phyloP scores from a whole-genome alignment of 2,113 vertebrate genomes.

The Chionis minor region DNA sequence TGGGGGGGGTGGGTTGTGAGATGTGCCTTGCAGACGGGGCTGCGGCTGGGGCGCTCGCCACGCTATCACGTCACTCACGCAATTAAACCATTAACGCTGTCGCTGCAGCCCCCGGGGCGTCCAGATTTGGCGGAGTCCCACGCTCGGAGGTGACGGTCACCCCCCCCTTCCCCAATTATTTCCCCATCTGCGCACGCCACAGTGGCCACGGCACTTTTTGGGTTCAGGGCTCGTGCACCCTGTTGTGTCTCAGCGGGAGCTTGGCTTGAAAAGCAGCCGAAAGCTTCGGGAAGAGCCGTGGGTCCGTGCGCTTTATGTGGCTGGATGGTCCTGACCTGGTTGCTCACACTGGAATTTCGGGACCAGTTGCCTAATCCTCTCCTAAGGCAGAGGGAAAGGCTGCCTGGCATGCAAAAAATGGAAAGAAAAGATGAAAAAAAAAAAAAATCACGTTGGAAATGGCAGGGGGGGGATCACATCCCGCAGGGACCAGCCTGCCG shows the following conservation, averaged over 20 bases:
- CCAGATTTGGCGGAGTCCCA: background rate
- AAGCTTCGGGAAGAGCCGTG: background rate
- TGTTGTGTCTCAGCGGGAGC: fast-evolving
- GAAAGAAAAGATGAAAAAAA: background rate
- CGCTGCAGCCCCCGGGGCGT: background rate
- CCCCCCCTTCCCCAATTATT: background rate
- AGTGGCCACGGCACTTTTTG: background rate
- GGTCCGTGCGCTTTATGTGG: background rate
- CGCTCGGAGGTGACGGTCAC: fast-evolving
- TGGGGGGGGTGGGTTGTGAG: background rate
- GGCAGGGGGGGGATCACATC: background rate
- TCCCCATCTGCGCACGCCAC: fast-evolving
- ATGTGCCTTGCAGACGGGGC: fast-evolving
- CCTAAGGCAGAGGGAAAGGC: background rate
- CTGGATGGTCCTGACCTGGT: background rate
- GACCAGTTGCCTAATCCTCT: background rate
- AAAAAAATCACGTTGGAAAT: background rate
- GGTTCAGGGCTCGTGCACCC: background rate
- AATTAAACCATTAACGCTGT: fast-evolving
- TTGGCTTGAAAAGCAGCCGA: background rate
- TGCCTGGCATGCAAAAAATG: background rate
- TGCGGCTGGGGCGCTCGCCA: background rate
- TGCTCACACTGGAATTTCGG: background rate
- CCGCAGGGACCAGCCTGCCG: background rate
- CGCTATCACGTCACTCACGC: fast-evolving